Conservation (phyloP, 2,797 vertebrate species). For the Tapirus indicus region DNA sequence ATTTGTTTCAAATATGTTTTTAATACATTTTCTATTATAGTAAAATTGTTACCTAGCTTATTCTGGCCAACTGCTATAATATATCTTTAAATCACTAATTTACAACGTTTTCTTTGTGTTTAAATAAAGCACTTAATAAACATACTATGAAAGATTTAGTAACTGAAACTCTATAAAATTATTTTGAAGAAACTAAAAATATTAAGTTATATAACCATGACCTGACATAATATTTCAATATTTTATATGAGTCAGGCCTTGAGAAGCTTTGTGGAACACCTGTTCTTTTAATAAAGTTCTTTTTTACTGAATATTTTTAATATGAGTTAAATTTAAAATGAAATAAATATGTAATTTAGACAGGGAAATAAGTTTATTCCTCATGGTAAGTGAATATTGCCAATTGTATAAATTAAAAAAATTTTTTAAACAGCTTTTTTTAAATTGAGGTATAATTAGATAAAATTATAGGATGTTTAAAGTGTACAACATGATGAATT, state of each 20-base stretch:
- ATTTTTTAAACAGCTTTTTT: not conserved
- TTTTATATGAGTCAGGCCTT: not conserved
- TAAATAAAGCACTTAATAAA: not conserved
- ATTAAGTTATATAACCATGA: not conserved
- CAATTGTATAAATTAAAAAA: not conserved
- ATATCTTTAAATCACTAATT: not conserved
- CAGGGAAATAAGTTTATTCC: not conserved
- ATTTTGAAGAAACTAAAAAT: slow-evolving; percentile 4
- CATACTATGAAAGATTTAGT: not conserved
- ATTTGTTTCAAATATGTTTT: not conserved
- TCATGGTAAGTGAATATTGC: not conserved
- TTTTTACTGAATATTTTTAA: not conserved
- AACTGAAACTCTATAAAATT: not conserved
- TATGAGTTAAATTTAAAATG: not conserved
- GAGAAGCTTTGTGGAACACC: not conserved
- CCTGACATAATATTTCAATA: not conserved
- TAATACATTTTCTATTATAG: not conserved
- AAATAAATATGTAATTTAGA: not conserved
- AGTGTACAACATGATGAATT: not conserved
- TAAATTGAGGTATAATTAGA: not conserved
- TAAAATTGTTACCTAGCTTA: not conserved
- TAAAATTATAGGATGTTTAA: not conserved
- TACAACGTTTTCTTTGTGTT: not conserved
- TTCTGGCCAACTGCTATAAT: not conserved
- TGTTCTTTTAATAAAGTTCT: not conserved